These are phyloP conservation scores for Laterallus jamaicensis DNA, from an alignment of 2,113 vertebrate genomes.

Conservation along the genomic window DNA sequence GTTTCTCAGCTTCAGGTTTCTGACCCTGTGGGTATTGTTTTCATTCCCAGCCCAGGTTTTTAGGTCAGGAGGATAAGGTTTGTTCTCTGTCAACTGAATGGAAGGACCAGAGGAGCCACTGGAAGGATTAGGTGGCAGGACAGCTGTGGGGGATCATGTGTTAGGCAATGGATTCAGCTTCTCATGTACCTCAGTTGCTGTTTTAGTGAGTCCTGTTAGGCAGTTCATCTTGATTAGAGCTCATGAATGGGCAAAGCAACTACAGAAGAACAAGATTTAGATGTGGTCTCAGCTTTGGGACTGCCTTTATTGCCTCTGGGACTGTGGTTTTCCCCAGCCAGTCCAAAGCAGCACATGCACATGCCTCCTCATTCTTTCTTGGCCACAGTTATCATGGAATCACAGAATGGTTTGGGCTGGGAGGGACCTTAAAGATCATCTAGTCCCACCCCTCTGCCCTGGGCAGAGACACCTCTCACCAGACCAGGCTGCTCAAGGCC, in stretches of 20 bases:
- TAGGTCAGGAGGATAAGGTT: not conserved
- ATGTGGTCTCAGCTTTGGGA: not conserved
- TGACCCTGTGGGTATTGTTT: accelerated
- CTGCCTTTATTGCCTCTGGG: not conserved
- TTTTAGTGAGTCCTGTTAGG: not conserved
- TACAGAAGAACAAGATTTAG: not conserved
- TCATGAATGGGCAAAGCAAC: not conserved
- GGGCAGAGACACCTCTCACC: too few species aligned
- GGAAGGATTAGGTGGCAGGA: not conserved
- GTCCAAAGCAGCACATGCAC: not conserved
- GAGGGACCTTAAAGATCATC: too few species aligned
- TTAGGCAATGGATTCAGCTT: not conserved
- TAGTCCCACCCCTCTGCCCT: too few species aligned
- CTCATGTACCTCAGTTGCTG: not conserved
- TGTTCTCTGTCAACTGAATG: not conserved
- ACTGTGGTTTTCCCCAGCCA: not conserved
- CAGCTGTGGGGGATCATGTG: not conserved
- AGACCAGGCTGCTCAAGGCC: too few species aligned
- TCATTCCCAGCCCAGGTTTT: not conserved
- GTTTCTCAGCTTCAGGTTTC: not conserved
- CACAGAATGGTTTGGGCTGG: too few species aligned
- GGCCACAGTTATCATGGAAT: not conserved
- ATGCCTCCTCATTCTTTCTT: not conserved
- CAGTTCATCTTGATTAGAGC: not conserved
- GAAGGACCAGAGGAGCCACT: not conserved